Evolutionary conservation across 2,113 vertebrate genomes (phyloP).

Genomic region (Hyaena hyaena): DNA sequence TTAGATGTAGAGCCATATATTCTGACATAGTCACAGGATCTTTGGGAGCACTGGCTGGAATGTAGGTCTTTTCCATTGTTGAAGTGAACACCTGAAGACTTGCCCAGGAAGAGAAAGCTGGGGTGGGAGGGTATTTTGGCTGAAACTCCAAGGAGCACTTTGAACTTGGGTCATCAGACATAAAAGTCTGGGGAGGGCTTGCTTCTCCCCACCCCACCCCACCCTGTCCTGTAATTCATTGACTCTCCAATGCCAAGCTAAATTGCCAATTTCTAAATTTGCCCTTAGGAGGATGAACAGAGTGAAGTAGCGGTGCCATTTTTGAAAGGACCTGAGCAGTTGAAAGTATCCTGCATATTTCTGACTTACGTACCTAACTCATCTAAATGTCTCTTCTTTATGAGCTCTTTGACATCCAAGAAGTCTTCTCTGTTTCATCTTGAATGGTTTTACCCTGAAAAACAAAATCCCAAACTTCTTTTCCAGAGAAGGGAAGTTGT

Average conservation of each 20-base stretch:
- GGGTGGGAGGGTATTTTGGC: conserved; percentile 29
- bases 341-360: neutral
- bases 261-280: conserved; percentile 62
- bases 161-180: conserved; percentile 65
- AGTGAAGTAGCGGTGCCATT: conserved; percentile 40
- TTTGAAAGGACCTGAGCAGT: neutral
- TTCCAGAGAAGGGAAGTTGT: conserved; percentile 60
- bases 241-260: conserved; percentile 44
- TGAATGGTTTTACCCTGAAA: conserved; percentile 43
- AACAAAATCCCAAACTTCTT: conserved; percentile 36
- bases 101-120: conserved; percentile 6
- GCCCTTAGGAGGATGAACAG: conserved; percentile 54
- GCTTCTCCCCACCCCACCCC: neutral
- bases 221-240: conserved; percentile 55
- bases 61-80: neutral
- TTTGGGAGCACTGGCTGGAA: neutral
- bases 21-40: neutral
- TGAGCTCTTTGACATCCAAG: conserved; percentile 50
- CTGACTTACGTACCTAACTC: conserved; percentile 21
- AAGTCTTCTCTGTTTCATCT: conserved; percentile 53
- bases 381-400: conserved; percentile 56
- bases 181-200: conserved; percentile 40
- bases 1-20: neutral
- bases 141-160: conserved; percentile 32
- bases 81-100: neutral